Percentiles rank a stretch among this genome's conserved stretches.
phyloP scores from a whole-genome alignment of 2,888 invertebrate genomes.

The Drosophila eohydei region DNA sequence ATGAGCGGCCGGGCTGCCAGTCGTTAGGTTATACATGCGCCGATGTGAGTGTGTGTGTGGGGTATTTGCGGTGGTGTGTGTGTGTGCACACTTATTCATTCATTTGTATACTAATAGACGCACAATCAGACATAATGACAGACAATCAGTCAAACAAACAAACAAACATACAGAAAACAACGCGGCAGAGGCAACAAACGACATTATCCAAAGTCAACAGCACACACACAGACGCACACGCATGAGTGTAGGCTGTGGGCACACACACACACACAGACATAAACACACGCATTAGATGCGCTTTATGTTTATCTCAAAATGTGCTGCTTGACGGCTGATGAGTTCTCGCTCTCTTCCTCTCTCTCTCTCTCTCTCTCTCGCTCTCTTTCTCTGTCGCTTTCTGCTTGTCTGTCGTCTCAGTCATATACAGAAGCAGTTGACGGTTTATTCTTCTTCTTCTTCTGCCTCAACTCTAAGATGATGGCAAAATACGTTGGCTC shows the following conservation, averaged over 20 bases:
- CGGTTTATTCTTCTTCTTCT: neutral
- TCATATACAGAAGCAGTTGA: neutral
- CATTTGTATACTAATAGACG: constrained; percentile 80
- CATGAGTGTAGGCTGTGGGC: neutral
- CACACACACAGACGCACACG: constrained; percentile 42
- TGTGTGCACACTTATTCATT: constrained; percentile 72
- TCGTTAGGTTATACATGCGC: constrained; percentile 16
- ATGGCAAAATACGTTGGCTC: constrained; percentile 57
- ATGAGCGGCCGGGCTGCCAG: constrained; percentile 13
- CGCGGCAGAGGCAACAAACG: constrained; percentile 62
- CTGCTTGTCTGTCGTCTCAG: too few species aligned
- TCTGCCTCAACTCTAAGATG: constrained; percentile 31
- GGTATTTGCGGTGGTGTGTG: constrained; percentile 2
- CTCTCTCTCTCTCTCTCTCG: neutral
- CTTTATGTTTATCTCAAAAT: constrained; percentile 77
- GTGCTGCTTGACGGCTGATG: constrained; percentile 75
- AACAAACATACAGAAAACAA: constrained; percentile 41
- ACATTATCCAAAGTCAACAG: constrained; percentile 79
- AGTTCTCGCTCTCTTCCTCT: constrained; percentile 37
- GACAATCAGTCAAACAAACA: constrained; percentile 73
- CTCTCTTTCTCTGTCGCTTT: neutral
- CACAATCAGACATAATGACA: constrained; percentile 75
- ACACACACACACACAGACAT: neutral
- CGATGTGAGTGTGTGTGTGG: constrained; percentile 1
- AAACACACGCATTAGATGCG: constrained; percentile 64